Percentiles rank a stretch among this genome's conserved stretches.
Conservation (phyloP, 2,113 vertebrate genomes). For the Muntiacus muntjak region DNA sequence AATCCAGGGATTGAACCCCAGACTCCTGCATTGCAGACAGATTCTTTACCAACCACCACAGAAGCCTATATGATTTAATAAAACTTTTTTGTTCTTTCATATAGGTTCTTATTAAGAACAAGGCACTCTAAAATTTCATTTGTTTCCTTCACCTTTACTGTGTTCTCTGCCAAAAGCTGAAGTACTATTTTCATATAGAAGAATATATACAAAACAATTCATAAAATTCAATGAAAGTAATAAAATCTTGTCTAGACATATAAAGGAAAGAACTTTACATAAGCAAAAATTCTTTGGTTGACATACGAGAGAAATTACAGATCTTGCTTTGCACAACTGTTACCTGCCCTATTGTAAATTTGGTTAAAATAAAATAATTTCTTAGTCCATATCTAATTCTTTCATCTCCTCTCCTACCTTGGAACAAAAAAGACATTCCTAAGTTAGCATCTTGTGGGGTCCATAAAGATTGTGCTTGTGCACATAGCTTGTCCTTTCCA, state of each 20-base stretch:
- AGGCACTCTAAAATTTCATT: constrained; percentile 16
- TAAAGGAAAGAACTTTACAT: not conserved
- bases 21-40: not conserved
- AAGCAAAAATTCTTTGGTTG: not conserved
- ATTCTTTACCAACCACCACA: not conserved
- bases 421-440: not conserved
- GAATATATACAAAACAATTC: not conserved
- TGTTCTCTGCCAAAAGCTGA: not conserved
- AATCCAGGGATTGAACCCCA: not conserved
- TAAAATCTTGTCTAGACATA: not conserved
- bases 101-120: constrained; percentile 38
- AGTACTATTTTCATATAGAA: not conserved
- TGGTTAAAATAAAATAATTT: not conserved
- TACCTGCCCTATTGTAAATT: not conserved
- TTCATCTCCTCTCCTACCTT: not conserved
- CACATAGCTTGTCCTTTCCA: not conserved
- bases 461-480: not conserved
- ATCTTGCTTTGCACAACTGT: not conserved
- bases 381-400: not conserved
- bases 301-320: not conserved
- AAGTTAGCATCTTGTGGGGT: not conserved
- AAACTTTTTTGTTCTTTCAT: not conserved
- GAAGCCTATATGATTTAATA: not conserved
- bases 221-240: constrained; percentile 30
- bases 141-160: constrained; percentile 6